Conservation (phyloP, 2,113 vertebrate species). For the Nestor notabilis region DNA sequence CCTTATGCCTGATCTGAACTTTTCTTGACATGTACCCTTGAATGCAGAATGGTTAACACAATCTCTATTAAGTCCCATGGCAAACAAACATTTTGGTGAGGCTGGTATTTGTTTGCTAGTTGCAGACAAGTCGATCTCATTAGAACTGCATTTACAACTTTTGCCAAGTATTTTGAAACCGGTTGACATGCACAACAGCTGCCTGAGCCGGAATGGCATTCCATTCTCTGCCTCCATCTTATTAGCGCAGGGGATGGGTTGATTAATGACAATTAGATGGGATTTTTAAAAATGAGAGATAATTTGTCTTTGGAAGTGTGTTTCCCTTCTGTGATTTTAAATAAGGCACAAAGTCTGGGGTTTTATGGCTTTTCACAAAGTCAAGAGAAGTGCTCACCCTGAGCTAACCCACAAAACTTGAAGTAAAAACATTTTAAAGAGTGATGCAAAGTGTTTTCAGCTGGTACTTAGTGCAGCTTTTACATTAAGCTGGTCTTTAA, state of each 20-base stretch:
- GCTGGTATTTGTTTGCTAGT: conserved; percentile 58
- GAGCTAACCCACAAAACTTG: neutral
- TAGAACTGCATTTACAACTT: conserved; percentile 56
- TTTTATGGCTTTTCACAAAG: neutral
- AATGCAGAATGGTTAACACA: conserved; percentile 18
- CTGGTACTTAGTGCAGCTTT: neutral
- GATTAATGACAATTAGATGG: conserved; percentile 16
- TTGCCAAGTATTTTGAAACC: conserved; percentile 48
- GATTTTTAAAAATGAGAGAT: conserved; percentile 27
- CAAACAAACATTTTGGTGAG: conserved; percentile 48
- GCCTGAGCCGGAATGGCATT: conserved; percentile 9
- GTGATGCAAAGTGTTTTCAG: conserved; percentile 8
- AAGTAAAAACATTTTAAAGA: neutral
- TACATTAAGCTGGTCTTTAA: neutral
- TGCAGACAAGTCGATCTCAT: conserved; percentile 48
- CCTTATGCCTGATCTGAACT: conserved; percentile 44
- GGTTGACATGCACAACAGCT: conserved; percentile 42
- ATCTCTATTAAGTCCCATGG: conserved; percentile 41
- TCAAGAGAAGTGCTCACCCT: neutral
- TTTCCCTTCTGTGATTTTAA: conserved; percentile 13
- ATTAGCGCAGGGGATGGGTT: neutral
- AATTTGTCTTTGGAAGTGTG: conserved; percentile 10
- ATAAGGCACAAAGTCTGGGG: neutral
- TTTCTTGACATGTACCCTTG: conserved; percentile 47
- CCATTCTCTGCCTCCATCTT: neutral